A percentile compares a stretch with the other conserved stretches of the same genome.
Conservation (phyloP, 2,797 vertebrate genomes). For the Poeciliopsis presidionis region DNA sequence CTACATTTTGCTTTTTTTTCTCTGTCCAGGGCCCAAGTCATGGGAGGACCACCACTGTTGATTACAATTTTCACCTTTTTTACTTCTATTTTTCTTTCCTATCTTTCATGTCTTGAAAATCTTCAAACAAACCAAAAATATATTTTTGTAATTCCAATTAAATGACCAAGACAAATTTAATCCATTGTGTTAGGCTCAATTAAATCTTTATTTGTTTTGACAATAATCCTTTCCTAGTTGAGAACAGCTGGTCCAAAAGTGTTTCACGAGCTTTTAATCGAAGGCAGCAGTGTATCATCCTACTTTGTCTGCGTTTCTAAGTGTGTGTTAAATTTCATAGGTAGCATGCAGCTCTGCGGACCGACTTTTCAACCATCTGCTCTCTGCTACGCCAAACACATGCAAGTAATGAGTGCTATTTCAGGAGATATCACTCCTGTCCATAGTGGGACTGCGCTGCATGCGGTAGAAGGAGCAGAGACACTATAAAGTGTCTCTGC, state of each 20-base stretch:
- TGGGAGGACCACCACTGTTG: not conserved
- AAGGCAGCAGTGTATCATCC: not conserved
- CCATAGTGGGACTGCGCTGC: not conserved
- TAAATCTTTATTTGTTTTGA: not conserved
- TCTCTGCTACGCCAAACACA: constrained; percentile 52
- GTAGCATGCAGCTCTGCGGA: constrained; percentile 59
- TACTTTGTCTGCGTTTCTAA: constrained; percentile 18
- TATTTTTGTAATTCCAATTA: too few species aligned
- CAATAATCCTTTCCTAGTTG: not conserved
- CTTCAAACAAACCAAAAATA: not conserved
- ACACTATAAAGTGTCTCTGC: not conserved
- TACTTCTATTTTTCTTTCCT: not conserved
- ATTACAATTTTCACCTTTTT: not conserved
- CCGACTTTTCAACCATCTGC: constrained; percentile 51
- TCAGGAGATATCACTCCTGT: constrained; percentile 7
- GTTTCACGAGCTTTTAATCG: constrained; percentile 1
- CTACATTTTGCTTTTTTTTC: not conserved
- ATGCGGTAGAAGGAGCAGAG: not conserved
- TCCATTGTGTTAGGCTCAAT: not conserved
- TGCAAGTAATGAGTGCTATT: constrained; percentile 51
- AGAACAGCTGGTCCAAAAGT: not conserved
- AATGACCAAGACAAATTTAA: not conserved
- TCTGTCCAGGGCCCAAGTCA: not conserved
- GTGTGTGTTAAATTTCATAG: constrained; percentile 41
- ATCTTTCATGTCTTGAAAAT: not conserved